A percentile compares a stretch with the other conserved stretches of the same genome.
These are phyloP conservation scores for Gortyna flavago DNA, from an alignment of 2,888 invertebrate genomes.

Conservation along the genomic window DNA sequence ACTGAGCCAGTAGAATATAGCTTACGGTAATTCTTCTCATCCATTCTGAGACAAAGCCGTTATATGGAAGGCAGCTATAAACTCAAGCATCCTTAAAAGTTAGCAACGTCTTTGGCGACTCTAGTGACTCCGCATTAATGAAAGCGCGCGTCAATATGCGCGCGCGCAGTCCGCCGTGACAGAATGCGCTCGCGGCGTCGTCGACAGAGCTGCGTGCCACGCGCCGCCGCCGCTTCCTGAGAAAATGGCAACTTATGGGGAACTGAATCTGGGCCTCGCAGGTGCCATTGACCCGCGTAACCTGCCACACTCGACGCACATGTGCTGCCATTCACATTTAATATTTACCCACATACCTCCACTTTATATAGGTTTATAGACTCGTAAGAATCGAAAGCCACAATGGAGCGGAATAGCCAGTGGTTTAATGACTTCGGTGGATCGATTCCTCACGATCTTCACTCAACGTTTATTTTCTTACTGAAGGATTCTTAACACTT, in stretches of 20 bases:
- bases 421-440: constrained; percentile 75
- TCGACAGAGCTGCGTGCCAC: constrained; percentile 69
- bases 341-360: constrained; percentile 81
- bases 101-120: constrained; percentile 76
- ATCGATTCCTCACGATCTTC: constrained; percentile 66
- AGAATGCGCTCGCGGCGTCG: constrained; percentile 82
- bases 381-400: constrained; percentile 78
- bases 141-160: constrained; percentile 86
- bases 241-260: constrained; percentile 89
- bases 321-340: constrained; percentile 84
- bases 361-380: constrained; percentile 80
- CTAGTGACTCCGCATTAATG: constrained; percentile 85
- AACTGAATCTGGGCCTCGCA: constrained; percentile 87
- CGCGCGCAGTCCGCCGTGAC: constrained; percentile 85
- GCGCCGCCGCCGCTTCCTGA: constrained; percentile 83
- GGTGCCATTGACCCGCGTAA: constrained; percentile 86
- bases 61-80: constrained; percentile 75
- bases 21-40: constrained; percentile 70
- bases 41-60: constrained; percentile 73
- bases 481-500: constrained; percentile 1
- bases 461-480: constrained; percentile 51
- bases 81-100: constrained; percentile 78
- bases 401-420: constrained; percentile 74
- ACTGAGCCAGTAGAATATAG: constrained; percentile 66
- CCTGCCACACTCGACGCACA: constrained; percentile 82